Base-by-base conservation (phyloP, 2,113 vertebrate genomes). In the Rhinopomastus cyanomelas region DNA sequence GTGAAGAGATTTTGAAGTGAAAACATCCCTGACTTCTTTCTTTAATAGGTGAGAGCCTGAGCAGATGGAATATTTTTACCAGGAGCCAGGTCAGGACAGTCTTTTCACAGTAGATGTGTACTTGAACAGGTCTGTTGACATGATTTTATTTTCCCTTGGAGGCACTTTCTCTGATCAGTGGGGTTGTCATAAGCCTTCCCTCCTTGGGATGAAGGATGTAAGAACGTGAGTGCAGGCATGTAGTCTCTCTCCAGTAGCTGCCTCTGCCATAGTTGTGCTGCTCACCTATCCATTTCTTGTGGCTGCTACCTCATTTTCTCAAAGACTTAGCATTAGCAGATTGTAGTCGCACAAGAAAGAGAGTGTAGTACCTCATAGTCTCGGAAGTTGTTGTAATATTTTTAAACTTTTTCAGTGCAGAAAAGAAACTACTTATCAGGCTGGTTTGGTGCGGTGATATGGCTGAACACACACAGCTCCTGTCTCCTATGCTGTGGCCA, bases 31-130 rank as follows among this genome's bases (percentile, higher is more conserved):
- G 71, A 74, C 88, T 88, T 77, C 65, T 55, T 85, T 81, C 48
- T 80, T 1, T 85, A 87, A 85, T 82, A 91, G 89, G 81, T 93
- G 87, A 91, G 88, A 90, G 37, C 48, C 64, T 56, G 67, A 93
- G 66, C 85, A 94, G 90, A 94, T 91, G 93, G 80, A 89, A 44
- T 92, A 44, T 93, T 95, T 88, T 88, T 92, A 79, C 83, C 64
- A 56, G 85, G 5, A 89, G 72, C 76, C 77, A 66, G 61, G 75
- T 67, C 72, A 85, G 72, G 64, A 75, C 59, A 76, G 15, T 77
- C 42, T 87, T 93, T 90, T 84, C 64, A 56, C 88, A 67, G 67
- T 42, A 76, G 29, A 30, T 76, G 52, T 87, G 71, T 73, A 36
- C 52, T 94, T 60, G 73, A 90, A 48, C 90, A 82, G 52, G 71